Evolutionary conservation across 2,888 invertebrate species (phyloP), one percentile per base, ranked within the genome.

Genomic region (Patella pellucida): DNA sequence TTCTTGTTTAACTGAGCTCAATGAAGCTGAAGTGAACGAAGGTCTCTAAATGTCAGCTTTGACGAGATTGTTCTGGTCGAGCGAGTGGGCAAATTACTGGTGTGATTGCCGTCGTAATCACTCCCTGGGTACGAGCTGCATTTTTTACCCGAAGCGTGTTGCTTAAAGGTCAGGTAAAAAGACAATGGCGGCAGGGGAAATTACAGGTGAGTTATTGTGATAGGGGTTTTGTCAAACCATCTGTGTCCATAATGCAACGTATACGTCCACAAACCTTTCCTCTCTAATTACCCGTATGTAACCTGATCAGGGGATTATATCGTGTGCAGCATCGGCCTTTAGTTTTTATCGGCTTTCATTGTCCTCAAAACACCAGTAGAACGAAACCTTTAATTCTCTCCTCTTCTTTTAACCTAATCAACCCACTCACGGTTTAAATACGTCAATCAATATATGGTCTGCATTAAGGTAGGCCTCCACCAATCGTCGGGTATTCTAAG

Each of bases 251-350:
- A 62, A 62, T 62, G 23, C 23, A 19, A 62, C 19, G 19, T 62
- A 62, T 62, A 23, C 19, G 23, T 23, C 62, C 62, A 23, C 62
- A 23, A 62, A 23, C 62, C 19, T 23, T 62, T 9, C 41, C 41
- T 62, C 62, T 62, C 62, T 62, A 62, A 62, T 62, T 62, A 62
- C 62, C 62, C 62, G 62, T 62, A 62, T 62, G 62, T 62, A 62
- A 62, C 14, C 23, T 62, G 62, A 62, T 62, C 62, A 11, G 23
- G 23, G 62, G 62, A 62, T 62, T 62, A 62, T 23, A 62, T 23
- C 41, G 41, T 41, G 41, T 41, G 41, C 41, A 41, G 41, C 41
- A 41, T 41, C 41, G 41, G 41, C 41, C 41, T 41, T 31, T 41
- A 41, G 9, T 41, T 41, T 41, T 41, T 41, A 41, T 41, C 41